These are phyloP conservation scores for Chunga burmeisteri DNA, from an alignment of 2,113 vertebrate species.

Conservation along the genomic window DNA sequence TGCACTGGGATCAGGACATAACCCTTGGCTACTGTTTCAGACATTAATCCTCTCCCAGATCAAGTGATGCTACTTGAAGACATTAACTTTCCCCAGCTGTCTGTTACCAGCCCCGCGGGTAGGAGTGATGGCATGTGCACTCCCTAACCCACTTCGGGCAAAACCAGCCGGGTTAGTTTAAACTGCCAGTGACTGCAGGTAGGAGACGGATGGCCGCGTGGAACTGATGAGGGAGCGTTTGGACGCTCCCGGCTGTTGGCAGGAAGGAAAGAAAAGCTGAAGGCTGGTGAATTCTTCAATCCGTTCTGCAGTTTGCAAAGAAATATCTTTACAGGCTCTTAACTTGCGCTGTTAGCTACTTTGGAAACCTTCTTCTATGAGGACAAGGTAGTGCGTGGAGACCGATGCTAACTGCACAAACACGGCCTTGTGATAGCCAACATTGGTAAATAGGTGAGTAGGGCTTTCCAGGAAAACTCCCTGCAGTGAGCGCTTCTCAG, in stretches of 20 bases:
- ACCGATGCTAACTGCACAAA: not conserved
- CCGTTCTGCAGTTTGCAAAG: not conserved
- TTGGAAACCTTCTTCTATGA: not conserved
- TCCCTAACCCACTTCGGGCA: constrained; percentile 1
- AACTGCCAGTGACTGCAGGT: not conserved
- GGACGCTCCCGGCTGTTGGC: not conserved
- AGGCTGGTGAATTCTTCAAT: not conserved
- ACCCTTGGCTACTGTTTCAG: constrained; percentile 44
- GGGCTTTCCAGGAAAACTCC: not conserved
- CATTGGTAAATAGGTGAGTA: rapidly evolving
- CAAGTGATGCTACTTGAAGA: constrained; percentile 31
- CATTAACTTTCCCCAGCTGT: constrained; percentile 32
- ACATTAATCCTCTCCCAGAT: constrained; percentile 45
- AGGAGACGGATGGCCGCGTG: not conserved
- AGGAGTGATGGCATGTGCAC: not conserved
- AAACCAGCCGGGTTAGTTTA: not conserved
- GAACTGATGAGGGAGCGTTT: not conserved
- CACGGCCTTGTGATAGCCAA: no score
- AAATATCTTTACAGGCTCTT: not conserved
- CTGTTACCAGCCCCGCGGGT: not conserved
- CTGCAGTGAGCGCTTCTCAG: not conserved
- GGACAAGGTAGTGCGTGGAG: not conserved
- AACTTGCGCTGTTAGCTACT: not conserved
- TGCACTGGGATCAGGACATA: not conserved
- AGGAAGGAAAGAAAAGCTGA: not conserved